phyloP scores from a whole-genome alignment of 2,113 vertebrate genomes.

The Heterotilapia buettikoferi region DNA sequence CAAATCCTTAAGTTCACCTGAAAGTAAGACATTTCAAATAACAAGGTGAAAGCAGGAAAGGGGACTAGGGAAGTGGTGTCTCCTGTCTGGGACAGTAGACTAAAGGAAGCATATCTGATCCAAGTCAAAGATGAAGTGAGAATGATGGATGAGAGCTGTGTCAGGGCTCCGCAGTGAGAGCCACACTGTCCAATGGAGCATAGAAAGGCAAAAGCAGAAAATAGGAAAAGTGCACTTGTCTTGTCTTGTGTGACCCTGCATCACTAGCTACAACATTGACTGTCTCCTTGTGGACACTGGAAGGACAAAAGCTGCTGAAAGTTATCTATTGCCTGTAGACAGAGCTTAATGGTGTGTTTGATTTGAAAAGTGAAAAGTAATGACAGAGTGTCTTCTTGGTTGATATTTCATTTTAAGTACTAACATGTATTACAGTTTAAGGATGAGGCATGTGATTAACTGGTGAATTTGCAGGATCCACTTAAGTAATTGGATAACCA shows the following conservation, averaged over 20 bases:
- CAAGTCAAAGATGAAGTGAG: constrained; percentile 10
- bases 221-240: constrained; percentile 8
- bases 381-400: not conserved
- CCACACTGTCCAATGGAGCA: constrained; percentile 22
- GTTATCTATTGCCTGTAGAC: not conserved
- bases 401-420: not conserved
- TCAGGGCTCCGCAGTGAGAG: not conserved
- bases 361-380: constrained; percentile 27
- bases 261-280: not conserved
- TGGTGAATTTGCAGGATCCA: not conserved
- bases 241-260: constrained; percentile 9
- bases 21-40: not conserved
- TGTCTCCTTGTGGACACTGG: constrained; percentile 16
- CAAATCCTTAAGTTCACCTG: not conserved
- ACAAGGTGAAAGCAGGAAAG: not conserved
- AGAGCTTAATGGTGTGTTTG: constrained; percentile 7
- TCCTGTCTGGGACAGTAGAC: not conserved
- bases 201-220: constrained; percentile 34
- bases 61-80: not conserved
- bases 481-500: constrained; percentile 23
- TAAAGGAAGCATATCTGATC: constrained; percentile 10
- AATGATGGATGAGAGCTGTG: constrained; percentile 53
- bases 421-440: not conserved
- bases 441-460: not conserved
- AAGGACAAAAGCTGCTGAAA: constrained; percentile 27